These are phyloP conservation scores for Dasypus novemcinctus DNA, from an alignment of 2,113 vertebrate genomes.

Conservation along the genomic window DNA sequence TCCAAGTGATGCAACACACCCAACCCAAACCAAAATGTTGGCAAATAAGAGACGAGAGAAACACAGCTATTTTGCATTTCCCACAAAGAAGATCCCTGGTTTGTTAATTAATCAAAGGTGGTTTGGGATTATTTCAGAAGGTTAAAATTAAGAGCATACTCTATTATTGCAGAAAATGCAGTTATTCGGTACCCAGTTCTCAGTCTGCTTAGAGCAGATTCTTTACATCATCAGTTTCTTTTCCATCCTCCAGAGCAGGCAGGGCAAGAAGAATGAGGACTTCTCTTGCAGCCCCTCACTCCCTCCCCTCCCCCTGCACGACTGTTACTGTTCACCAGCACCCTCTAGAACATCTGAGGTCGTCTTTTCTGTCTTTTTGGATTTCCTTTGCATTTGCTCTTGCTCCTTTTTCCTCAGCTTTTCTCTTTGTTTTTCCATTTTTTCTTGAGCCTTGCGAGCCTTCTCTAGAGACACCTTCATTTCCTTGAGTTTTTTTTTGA, in stretches of 20 bases:
- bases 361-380: constrained; percentile 72
- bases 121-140: constrained; percentile 51
- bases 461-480: constrained; percentile 93
- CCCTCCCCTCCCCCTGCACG: rapidly evolving
- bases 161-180: constrained; percentile 68
- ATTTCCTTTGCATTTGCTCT: constrained; percentile 88
- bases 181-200: constrained; percentile 58
- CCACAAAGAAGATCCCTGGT: constrained; percentile 34
- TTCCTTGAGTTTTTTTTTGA: constrained; percentile 97
- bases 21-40: background rate
- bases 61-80: background rate
- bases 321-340: constrained; percentile 75
- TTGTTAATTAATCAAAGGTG: constrained; percentile 47
- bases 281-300: background rate
- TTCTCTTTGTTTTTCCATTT: constrained; percentile 92
- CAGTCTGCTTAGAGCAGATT: constrained; percentile 55
- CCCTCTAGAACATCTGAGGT: constrained; percentile 65
- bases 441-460: constrained; percentile 90
- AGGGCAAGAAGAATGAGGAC: background rate
- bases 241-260: background rate
- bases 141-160: constrained; percentile 71
- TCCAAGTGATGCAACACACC: background rate
- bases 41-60: constrained; percentile 17
- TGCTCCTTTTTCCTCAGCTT: constrained; percentile 89
- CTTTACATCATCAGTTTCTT: background rate